Conservation (phyloP, 2,888 invertebrate species). For the Brassicogethes aeneus region DNA sequence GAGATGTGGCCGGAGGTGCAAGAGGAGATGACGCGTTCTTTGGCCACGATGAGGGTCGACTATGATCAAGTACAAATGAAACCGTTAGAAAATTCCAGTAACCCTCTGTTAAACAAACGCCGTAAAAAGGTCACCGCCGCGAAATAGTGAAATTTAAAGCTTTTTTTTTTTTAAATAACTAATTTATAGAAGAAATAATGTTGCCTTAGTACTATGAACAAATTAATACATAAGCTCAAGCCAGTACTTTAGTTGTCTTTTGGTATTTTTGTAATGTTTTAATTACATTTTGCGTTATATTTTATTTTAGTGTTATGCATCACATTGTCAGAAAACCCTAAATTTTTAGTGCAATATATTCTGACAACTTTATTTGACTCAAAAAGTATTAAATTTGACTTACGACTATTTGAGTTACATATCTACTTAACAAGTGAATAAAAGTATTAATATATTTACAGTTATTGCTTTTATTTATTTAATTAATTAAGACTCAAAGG, state of each 20-base stretch:
- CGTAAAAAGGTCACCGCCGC: constrained; percentile 40
- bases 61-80: constrained; percentile 95
- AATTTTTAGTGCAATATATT: no score
- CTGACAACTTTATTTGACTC: no score
- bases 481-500: no score
- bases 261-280: neutral
- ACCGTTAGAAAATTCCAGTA: constrained; percentile 85
- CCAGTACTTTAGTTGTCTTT: neutral
- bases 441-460: no score
- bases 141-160: neutral
- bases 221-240: neutral
- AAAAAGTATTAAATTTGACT: no score
- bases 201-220: no score
- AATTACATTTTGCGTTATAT: no score
- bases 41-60: constrained; percentile 97
- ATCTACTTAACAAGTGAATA: no score
- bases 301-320: no score
- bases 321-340: no score
- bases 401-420: no score
- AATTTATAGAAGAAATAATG: neutral
- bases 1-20: constrained; percentile 96
- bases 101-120: constrained; percentile 82
- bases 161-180: neutral
- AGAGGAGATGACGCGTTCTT: constrained; percentile 96
- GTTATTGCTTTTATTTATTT: no score